Base-by-base conservation (phyloP, 2,888 invertebrate species). In the Chrysolina oricalcia region DNA sequence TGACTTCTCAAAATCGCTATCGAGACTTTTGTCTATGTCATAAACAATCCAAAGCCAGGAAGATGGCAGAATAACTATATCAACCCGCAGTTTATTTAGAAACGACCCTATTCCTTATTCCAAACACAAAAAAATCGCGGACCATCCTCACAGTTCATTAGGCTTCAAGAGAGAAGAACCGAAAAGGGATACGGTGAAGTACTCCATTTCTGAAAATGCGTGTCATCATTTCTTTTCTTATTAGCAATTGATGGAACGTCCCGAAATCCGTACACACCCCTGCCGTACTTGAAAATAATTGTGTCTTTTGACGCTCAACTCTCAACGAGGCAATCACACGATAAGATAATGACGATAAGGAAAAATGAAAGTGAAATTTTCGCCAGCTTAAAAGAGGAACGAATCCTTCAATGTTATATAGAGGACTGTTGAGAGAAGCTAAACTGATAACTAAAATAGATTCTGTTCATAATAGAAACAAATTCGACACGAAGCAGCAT, bases 171-270 rank as follows among this genome's bases (percentile, higher is more conserved):
- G 65, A 17, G 67, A 50, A 67, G 10, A 10, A 27, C 40, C 27
- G 50, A 19, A 50, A 50, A 27, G 35, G 27, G 10, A 48, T 48
- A 27, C 27, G 23, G 17, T n/a, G 50, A 15, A 27, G 27, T 48
- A 35, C 10, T 13, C 19, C 19, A 6, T 48, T 48, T 67, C 21
- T 19, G 50, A 50, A 67, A 67, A 27, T 67, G 67, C 67, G 48
- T 67, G 67, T 50, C 67, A 50, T 50, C 48, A 27, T n/a, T 27
- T 50, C 50, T 35, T 67, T 46, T 27, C 13, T 50, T 21, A 17
- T 48, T 23, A 48, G 23, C n/a, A 48, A 9, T 66, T 23, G 46
- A 46, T 66, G 43, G 66, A 66, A 66, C 15, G n/a, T 63, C 41
- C 11, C 40, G 13, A 63, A 63, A 63, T 35, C 5, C 27, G 17